These are phyloP conservation scores for Salarias fasciatus DNA, from an alignment of 2,797 vertebrate species.

Conservation along the genomic window DNA sequence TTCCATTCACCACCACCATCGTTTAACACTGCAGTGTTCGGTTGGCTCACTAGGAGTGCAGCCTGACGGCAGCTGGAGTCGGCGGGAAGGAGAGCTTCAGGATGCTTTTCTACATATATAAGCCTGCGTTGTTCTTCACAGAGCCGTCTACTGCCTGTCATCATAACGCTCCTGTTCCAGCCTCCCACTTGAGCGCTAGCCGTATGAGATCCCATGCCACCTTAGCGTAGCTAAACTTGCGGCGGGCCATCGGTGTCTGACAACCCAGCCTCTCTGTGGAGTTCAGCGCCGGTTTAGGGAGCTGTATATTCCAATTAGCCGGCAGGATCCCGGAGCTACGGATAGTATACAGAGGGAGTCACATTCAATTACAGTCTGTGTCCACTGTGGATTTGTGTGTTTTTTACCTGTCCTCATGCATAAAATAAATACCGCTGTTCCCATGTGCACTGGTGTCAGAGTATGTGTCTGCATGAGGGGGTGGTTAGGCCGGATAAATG, in stretches of 20 bases:
- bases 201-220: constrained; percentile 59
- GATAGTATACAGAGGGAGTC: constrained; percentile 79
- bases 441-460: constrained; percentile 63
- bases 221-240: constrained; percentile 59
- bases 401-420: constrained; percentile 79
- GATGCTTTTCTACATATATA: too few species aligned
- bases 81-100: too few species aligned
- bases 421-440: constrained; percentile 67
- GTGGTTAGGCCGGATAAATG: constrained; percentile 42
- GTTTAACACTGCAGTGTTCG: too few species aligned
- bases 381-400: constrained; percentile 73
- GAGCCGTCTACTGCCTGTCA: too few species aligned
- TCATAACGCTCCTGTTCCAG: constrained; percentile 56
- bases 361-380: constrained; percentile 77
- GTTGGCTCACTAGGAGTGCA: too few species aligned
- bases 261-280: constrained; percentile 66
- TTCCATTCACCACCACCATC: too few species aligned
- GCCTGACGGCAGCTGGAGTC: too few species aligned
- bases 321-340: constrained; percentile 67
- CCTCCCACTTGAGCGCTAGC: constrained; percentile 66
- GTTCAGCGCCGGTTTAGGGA: constrained; percentile 71
- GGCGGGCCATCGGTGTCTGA: constrained; percentile 59
- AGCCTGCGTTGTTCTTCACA: too few species aligned
- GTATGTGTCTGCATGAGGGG: constrained; percentile 32
- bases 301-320: constrained; percentile 81